A percentile compares a stretch with the other conserved stretches of the same genome.
Evolutionary conservation across 2,888 invertebrate species (phyloP).

Genomic region (Troilus luridus): DNA sequence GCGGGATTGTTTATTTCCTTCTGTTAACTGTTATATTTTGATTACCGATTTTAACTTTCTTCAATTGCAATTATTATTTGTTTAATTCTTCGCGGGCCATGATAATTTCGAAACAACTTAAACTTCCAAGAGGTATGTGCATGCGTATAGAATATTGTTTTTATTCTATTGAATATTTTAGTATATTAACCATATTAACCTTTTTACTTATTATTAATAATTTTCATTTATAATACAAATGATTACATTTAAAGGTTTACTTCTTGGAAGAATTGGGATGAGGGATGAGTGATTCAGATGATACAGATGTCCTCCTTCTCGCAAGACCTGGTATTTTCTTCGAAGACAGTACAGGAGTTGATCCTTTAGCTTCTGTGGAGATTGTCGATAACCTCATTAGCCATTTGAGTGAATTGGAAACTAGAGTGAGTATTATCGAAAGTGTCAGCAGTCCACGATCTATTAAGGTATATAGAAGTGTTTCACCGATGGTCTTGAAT

Average conservation of each 20-base stretch:
- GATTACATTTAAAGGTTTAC: constrained; percentile 44
- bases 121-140: constrained; percentile 51
- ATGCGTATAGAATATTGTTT: not conserved
- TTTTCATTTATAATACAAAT: not conserved
- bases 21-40: constrained; percentile 25
- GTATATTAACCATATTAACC: not conserved
- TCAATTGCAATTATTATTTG: not conserved
- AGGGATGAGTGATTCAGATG: constrained; percentile 81
- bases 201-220: constrained; percentile 21
- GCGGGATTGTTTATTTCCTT: constrained; percentile 54
- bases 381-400: constrained; percentile 77
- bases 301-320: constrained; percentile 84
- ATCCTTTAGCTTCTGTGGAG: constrained; percentile 56
- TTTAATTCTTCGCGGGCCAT: constrained; percentile 30
- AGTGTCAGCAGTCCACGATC: constrained; percentile 65
- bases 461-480: constrained; percentile 23
- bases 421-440: constrained; percentile 72
- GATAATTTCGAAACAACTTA: not conserved
- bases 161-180: not conserved
- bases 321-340: constrained; percentile 84
- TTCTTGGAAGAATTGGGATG: constrained; percentile 53
- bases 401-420: constrained; percentile 75
- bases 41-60: not conserved
- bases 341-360: constrained; percentile 72
- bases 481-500: constrained; percentile 51